Base-by-base conservation (phyloP, 2,888 invertebrate species). In the Acleris emargana region DNA sequence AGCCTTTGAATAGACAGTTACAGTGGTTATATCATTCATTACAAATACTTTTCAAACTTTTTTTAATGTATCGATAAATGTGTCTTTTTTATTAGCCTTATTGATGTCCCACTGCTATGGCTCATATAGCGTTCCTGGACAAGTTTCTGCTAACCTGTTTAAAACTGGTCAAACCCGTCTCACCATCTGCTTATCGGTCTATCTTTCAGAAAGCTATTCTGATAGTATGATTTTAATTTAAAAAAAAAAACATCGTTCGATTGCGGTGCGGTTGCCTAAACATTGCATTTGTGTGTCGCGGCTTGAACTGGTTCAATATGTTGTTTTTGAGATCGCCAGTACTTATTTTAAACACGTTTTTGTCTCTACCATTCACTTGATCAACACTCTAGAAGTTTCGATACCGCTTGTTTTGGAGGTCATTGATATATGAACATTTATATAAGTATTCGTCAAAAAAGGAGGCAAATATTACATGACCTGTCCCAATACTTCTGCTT, bases 201-300 rank as follows among this genome's bases (percentile, higher is more conserved):
- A 3, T 17, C 45, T n/a, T 17, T 38, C 38, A 4, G 11, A 38
- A 38, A 38, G 38, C 38, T 38, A 38, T 38, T 38, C 38, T 38
- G 13, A 38, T 38, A 11, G 13, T 38, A 54, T 54, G 20, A 54
- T 54, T 20, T 22, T 18, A 17, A 61, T 42, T 22, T 18, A 17
- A 61, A 25, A 9, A 20, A 50, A 28, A 45, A 57, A 57, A 51
- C 52, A 66, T 57, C 38, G 57, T 47, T 53, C 58, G 43, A 51
- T 45, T 50, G 43, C 50, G 42, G 42, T 43, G 22, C 50, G 54
- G 49, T 66, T 66, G 66, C 60, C 60, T 52, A 61, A 66, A 61
- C 52, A 51, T 66, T 66, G 66, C 64, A 45, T 45, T 32, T 51
- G 61, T 60, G 51, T 61, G 66, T 51, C 66, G 57, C 45, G 59